Percentiles rank a stretch among this genome's conserved stretches.
These are phyloP conservation scores for Alligator mississippiensis DNA, from an alignment of 2,113 vertebrate species.

Conservation along the genomic window DNA sequence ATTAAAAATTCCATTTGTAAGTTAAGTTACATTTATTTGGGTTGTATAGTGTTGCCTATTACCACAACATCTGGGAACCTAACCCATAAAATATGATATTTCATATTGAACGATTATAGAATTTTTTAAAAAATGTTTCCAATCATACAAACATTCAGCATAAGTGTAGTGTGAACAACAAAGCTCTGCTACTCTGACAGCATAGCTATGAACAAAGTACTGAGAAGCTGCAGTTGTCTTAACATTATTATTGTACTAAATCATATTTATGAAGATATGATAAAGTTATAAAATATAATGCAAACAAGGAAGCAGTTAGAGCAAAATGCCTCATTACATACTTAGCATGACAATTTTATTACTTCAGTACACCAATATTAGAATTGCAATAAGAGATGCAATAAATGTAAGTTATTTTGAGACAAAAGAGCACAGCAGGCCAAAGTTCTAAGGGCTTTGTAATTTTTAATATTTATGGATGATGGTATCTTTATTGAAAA, in stretches of 20 bases:
- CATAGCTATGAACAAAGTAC: slow-evolving; percentile 58
- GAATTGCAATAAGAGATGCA: slow-evolving; percentile 65
- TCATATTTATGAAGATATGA: slow-evolving; percentile 71
- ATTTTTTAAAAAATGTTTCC: not conserved
- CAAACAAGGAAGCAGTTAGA: slow-evolving; percentile 72
- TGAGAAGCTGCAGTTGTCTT: slow-evolving; percentile 39
- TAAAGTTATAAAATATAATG: slow-evolving; percentile 62
- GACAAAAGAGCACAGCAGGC: slow-evolving; percentile 55
- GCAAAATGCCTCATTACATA: slow-evolving; percentile 63
- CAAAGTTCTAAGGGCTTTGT: slow-evolving; percentile 12
- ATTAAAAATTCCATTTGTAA: slow-evolving; percentile 16
- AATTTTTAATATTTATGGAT: slow-evolving; percentile 59
- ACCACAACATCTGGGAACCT: not conserved
- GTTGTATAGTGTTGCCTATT: fast-evolving
- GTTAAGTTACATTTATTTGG: not conserved
- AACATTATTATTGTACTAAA: slow-evolving; percentile 75
- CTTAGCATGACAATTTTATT: slow-evolving; percentile 74
- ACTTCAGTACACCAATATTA: slow-evolving; percentile 70
- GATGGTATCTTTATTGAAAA: slow-evolving; percentile 46
- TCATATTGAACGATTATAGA: not conserved
- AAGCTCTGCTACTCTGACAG: not conserved
- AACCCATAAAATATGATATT: slow-evolving; percentile 23
- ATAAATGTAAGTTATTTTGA: slow-evolving; percentile 74
- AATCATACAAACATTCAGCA: not conserved
- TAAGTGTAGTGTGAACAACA: not conserved